A percentile compares a stretch with the other conserved stretches of the same genome.
Evolutionary conservation across 2,888 invertebrate genomes (phyloP).

Genomic region (Helicoverpa assulta): DNA sequence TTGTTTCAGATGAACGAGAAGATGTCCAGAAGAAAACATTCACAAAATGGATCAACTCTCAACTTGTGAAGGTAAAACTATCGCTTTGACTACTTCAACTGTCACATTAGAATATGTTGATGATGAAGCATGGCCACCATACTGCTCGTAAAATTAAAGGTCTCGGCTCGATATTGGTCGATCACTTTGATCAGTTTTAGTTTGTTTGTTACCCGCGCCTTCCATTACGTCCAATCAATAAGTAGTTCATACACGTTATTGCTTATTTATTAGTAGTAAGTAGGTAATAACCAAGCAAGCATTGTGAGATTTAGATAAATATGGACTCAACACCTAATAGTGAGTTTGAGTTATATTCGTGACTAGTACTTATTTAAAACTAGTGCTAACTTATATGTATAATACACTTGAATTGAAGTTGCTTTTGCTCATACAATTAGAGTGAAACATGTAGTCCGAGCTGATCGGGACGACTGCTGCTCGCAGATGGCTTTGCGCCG

Average conservation of each 20-base stretch:
- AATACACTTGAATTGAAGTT: too few relatives aligned
- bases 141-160: constrained; percentile 17
- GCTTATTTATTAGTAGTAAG: constrained; percentile 3
- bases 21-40: constrained; percentile 98
- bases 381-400: too few relatives aligned
- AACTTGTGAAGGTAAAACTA: constrained; percentile 93
- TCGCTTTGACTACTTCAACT: neutral
- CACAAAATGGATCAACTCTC: constrained; percentile 97
- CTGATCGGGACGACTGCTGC: too few relatives aligned
- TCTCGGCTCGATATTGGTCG: constrained; percentile 14
- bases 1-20: constrained; percentile 96
- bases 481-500: too few relatives aligned
- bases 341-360: too few relatives aligned
- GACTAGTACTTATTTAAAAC: too few relatives aligned
- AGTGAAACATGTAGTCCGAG: too few relatives aligned
- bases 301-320: neutral
- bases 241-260: neutral
- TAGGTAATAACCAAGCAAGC: constrained; percentile 8
- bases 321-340: too few relatives aligned
- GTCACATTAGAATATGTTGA: constrained; percentile 7
- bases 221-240: constrained; percentile 5
- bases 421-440: too few relatives aligned
- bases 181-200: constrained; percentile 22
- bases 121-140: constrained; percentile 14
- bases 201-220: constrained; percentile 25